A percentile compares a stretch with the other conserved stretches of the same genome.
Conservation (phyloP, 2,797 vertebrate species). For the Margarornis squamiger region DNA sequence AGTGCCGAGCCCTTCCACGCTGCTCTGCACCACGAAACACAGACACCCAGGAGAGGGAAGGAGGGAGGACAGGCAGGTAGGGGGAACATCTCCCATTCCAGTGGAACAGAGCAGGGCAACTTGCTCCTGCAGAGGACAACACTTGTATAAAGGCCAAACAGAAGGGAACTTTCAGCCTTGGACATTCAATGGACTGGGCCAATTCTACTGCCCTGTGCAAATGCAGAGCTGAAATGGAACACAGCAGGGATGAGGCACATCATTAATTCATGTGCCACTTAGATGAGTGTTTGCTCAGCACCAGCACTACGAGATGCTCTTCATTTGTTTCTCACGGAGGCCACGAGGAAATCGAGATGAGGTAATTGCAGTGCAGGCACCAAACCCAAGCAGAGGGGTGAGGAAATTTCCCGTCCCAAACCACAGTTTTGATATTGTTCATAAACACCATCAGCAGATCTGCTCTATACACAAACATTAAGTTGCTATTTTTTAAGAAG, state of each 20-base stretch:
- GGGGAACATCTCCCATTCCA: neutral
- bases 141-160: neutral
- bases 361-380: neutral
- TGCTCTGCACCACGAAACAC: neutral
- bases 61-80: neutral
- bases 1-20: neutral
- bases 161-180: neutral
- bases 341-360: neutral
- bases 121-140: neutral
- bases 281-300: neutral
- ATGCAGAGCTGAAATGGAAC: neutral
- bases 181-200: neutral
- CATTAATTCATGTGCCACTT: slow-evolving; percentile 26
- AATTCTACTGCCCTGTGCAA: neutral
- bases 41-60: neutral
- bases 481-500: neutral
- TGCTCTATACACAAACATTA: neutral
- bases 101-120: neutral
- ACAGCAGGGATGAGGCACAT: neutral
- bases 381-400: neutral
- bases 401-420: slow-evolving; percentile 11
- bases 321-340: neutral
- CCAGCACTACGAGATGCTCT: neutral
- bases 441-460: slow-evolving; percentile 14
- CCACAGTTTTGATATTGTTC: slow-evolving; percentile 13